Conservation (phyloP, 2,113 vertebrate genomes). For the Antechinus flavipes region DNA sequence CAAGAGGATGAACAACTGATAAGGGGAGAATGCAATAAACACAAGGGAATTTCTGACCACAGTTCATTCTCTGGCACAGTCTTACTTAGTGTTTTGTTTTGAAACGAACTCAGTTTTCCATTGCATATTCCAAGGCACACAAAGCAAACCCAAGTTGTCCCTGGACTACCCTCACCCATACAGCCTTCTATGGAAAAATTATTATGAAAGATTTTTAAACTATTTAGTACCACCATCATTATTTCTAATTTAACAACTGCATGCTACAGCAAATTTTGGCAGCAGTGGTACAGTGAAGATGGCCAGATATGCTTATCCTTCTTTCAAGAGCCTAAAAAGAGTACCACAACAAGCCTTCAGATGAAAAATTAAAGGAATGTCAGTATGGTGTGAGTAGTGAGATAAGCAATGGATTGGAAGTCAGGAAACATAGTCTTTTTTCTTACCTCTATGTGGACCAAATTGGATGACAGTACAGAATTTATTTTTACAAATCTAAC, state of each 20-base stretch:
- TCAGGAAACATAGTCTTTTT: not conserved
- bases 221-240: conserved; percentile 47
- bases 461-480: not conserved
- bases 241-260: conserved; percentile 21
- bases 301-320: conserved; percentile 33
- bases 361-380: conserved; percentile 28
- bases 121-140: conserved; percentile 45
- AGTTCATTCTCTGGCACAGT: conserved; percentile 11
- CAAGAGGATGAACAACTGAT: conserved; percentile 23
- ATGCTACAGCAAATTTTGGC: conserved; percentile 21
- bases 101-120: conserved; percentile 1
- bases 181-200: conserved; percentile 19
- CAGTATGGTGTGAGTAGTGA: not conserved
- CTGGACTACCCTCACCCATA: conserved; percentile 13
- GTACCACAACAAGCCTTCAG: not conserved
- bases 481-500: not conserved
- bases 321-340: not conserved
- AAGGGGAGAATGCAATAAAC: conserved; percentile 30
- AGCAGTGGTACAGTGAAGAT: conserved; percentile 30
- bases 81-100: not conserved
- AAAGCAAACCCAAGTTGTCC: conserved; percentile 29
- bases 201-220: conserved; percentile 14
- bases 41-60: conserved; percentile 24
- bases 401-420: not conserved
- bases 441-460: not conserved